These are phyloP conservation scores for Periplaneta americana DNA, from an alignment of 1,140 invertebrate genomes.

Conservation along the genomic window DNA sequence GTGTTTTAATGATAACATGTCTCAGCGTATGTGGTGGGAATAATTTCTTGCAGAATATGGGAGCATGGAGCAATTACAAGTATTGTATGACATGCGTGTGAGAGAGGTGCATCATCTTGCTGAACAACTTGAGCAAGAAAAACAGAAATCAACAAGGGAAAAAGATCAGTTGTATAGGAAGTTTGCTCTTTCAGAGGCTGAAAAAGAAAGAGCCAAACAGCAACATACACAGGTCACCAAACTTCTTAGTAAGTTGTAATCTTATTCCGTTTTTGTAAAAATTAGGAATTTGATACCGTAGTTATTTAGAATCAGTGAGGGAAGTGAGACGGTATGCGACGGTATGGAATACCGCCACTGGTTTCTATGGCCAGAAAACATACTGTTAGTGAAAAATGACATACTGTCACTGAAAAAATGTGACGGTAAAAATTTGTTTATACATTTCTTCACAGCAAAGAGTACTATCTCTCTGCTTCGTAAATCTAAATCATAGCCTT, in stretches of 20 bases:
- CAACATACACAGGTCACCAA: not conserved
- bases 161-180: not conserved
- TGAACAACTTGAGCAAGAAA: not conserved
- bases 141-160: not conserved
- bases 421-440: too few species aligned
- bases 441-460: too few species aligned
- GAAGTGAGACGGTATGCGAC: too few species aligned
- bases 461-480: too few species aligned
- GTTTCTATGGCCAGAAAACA: too few species aligned
- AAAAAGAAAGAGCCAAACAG: not conserved
- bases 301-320: too few species aligned
- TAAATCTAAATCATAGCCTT: too few species aligned
- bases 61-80: not conserved
- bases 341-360: too few species aligned
- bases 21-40: not conserved
- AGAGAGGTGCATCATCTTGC: not conserved
- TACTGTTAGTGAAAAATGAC: too few species aligned
- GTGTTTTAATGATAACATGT: not conserved
- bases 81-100: conserved; percentile 4
- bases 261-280: not conserved
- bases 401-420: too few species aligned
- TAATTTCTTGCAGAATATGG: not conserved
- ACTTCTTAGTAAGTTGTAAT: not conserved
- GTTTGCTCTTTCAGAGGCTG: not conserved
- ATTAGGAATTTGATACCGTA: too few species aligned